Evolutionary conservation across 2,888 invertebrate species (phyloP).

Genomic region (Trichogramma dendrolimi): DNA sequence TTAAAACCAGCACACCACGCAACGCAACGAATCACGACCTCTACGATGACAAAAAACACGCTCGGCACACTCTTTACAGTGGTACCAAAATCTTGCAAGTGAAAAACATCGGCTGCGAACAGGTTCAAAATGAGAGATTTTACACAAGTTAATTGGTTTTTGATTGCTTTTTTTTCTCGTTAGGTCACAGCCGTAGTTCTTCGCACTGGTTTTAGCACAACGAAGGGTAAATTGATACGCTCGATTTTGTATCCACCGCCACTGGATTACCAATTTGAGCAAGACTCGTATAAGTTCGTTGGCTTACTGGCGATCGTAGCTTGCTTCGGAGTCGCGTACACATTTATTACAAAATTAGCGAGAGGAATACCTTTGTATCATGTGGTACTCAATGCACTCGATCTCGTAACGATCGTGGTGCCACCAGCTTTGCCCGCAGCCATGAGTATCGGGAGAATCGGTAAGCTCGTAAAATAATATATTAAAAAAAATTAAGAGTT

Average conservation of each 20-base stretch:
- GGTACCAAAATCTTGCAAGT: slow-evolving; percentile 90
- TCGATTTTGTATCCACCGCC: slow-evolving; percentile 94
- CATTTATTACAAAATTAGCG: slow-evolving; percentile 77
- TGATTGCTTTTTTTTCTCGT: slow-evolving; percentile 1
- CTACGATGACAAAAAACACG: slow-evolving; percentile 80
- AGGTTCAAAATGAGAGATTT: slow-evolving; percentile 54
- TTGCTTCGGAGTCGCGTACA: slow-evolving; percentile 77
- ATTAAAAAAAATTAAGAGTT: too few species aligned
- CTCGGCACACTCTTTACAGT: slow-evolving; percentile 81
- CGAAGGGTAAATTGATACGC: slow-evolving; percentile 85
- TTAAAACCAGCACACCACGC: slow-evolving; percentile 79
- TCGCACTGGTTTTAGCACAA: slow-evolving; percentile 84
- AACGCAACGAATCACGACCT: slow-evolving; percentile 59
- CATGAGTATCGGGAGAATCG: slow-evolving; percentile 82
- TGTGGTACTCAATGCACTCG: slow-evolving; percentile 74
- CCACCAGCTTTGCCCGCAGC: slow-evolving; percentile 94
- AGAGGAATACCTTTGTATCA: slow-evolving; percentile 61
- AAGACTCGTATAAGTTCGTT: slow-evolving; percentile 88
- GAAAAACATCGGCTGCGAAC: slow-evolving; percentile 78
- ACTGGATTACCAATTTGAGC: slow-evolving; percentile 91
- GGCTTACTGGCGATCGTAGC: slow-evolving; percentile 75
- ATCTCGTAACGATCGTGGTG: slow-evolving; percentile 90
- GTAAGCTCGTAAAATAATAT: slow-evolving; percentile 40
- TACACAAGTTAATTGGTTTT: background rate
- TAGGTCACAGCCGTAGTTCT: slow-evolving; percentile 66